Evolutionary conservation across 2,888 invertebrate species (phyloP), one percentile per base, ranked within the genome.

Genomic region (Pedicia rivosa): DNA sequence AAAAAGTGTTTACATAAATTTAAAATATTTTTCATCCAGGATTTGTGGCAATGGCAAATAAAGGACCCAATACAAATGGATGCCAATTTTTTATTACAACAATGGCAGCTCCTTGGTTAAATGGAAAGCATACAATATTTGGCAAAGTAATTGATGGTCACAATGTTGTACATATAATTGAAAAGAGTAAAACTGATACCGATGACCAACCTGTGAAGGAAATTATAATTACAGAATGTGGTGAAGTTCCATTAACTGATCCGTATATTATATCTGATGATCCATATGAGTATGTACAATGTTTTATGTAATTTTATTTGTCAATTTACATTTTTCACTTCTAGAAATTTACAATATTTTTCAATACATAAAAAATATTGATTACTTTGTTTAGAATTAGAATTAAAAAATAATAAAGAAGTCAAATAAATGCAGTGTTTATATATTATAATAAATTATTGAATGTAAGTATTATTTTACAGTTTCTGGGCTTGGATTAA

Each of bases 41-140:
- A 38, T 82, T 86, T 59, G 64, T 94, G 27, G 84, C 86, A 45
- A 91, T 92, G 92, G 92, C 91, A 2, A 92, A 94, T 57, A 71
- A 72, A 51, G 82, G 81, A 15, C 74, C 74, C 38, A 69, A 92
- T 53, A 83, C 90, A n/a, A 94, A 94, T 62, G 90, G 91, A 4
- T 91, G 88, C 47, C 94, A 94, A 60, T 94, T 94, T 62, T 80
- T 92, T 57, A 83, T 95, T 49, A 90, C 88, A n/a, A 81, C 83
- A 2, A 73, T 79, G 43, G 71, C 78, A 12, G 80, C 91, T 2
- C 78, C 81, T 2, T 92, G 91, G 91, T 60, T 94, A 43, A 83
- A 94, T 61, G 82, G 80, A 29, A 72, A 79, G 42, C 88, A 94
- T 54, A 83, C 84, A 2, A 78, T 88, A 13, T 83, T 92, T 57